Evolutionary conservation across 2,113 vertebrate genomes (phyloP).

Genomic region (Acanthisitta chloris): DNA sequence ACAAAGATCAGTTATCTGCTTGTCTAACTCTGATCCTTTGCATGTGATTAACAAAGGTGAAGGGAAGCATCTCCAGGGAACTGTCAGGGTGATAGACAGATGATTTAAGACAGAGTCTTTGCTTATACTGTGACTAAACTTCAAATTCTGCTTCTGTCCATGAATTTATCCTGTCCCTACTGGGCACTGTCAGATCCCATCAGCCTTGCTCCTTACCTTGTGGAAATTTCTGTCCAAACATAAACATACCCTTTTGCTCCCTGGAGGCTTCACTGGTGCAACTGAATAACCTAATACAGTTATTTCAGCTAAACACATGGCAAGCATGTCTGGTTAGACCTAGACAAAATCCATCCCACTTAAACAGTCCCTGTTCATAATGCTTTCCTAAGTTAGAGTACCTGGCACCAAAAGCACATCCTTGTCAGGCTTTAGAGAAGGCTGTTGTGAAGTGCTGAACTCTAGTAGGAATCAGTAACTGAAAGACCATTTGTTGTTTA

Average conservation of each 20-base stretch:
- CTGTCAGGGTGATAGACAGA: neutral
- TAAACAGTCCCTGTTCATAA: neutral
- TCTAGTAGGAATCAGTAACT: neutral
- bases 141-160: neutral
- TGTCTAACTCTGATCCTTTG: neutral
- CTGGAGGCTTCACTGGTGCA: neutral
- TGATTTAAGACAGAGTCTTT: neutral
- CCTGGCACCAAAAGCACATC: accelerated
- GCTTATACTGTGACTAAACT: neutral
- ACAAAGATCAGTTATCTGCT: neutral
- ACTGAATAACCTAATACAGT: neutral
- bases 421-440: neutral
- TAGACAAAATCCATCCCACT: neutral
- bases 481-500: neutral
- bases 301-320: neutral
- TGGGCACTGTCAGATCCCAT: slow-evolving; percentile 10
- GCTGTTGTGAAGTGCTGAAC: neutral
- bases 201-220: neutral
- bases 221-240: neutral
- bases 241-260: neutral
- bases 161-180: neutral
- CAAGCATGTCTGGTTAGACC: neutral
- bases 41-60: slow-evolving; percentile 21
- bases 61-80: neutral
- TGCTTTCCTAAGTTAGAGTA: accelerated